Evolutionary conservation across 2,888 invertebrate genomes (phyloP).

Genomic region (Polia nebulosa): DNA sequence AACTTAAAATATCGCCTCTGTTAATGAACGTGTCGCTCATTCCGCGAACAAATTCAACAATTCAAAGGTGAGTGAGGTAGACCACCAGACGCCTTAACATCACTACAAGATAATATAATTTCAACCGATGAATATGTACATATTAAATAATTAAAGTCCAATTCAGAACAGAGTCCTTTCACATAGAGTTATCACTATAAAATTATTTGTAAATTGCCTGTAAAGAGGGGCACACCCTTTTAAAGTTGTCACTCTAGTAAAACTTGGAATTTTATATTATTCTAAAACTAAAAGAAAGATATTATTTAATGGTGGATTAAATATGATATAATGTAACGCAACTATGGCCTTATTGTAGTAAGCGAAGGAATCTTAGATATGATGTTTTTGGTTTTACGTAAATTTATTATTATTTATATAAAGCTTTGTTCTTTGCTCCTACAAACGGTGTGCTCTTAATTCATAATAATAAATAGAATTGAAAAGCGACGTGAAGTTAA

Average conservation of each 20-base stretch:
- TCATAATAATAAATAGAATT: background rate
- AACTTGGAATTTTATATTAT: background rate
- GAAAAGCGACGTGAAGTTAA: constrained; percentile 22
- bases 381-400: background rate
- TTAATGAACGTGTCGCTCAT: constrained; percentile 1
- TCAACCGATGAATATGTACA: background rate
- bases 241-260: background rate
- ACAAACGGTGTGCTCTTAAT: constrained; percentile 17
- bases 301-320: background rate
- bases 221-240: background rate
- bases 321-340: background rate
- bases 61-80: background rate
- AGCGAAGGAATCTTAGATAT: background rate
- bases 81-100: background rate
- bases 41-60: constrained; percentile 15
- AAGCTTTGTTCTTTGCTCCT: constrained; percentile 13
- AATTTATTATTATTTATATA: background rate
- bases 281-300: no score
- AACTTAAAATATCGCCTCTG: background rate
- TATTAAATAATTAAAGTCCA: constrained; percentile 9
- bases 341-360: background rate
- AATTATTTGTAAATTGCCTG: background rate
- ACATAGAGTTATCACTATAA: constrained; percentile 39
- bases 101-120: constrained; percentile 12
- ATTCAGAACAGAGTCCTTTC: constrained; percentile 54